Percentiles rank a stretch among this genome's conserved stretches.
These are phyloP conservation scores for Trachemys scripta DNA, from an alignment of 2,113 vertebrate species.

Conservation along the genomic window DNA sequence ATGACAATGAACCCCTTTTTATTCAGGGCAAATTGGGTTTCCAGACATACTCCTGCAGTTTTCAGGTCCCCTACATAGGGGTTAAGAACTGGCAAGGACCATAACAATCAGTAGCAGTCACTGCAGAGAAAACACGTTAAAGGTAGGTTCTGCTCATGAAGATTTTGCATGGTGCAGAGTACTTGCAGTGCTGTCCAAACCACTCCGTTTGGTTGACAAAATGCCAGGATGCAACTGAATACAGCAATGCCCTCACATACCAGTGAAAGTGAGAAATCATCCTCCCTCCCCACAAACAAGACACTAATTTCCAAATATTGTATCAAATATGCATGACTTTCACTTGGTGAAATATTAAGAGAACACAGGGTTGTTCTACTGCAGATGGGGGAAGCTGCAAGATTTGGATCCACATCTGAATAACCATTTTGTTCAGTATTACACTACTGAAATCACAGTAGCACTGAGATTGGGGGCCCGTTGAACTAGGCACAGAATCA, in stretches of 20 bases:
- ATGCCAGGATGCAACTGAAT: neutral
- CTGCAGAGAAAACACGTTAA: neutral
- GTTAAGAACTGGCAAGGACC: neutral
- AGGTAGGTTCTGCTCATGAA: neutral
- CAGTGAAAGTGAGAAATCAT: accelerated
- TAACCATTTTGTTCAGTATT: neutral
- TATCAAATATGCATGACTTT: accelerated
- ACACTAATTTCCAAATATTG: accelerated
- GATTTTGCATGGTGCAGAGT: neutral
- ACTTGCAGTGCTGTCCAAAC: accelerated
- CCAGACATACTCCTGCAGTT: neutral
- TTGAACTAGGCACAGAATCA: neutral
- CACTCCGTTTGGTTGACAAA: neutral
- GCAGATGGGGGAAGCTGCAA: neutral
- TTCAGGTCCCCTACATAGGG: neutral
- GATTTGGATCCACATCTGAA: accelerated
- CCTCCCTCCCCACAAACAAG: neutral
- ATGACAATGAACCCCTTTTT: neutral
- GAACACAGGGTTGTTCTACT: neutral
- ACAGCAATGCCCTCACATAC: neutral
- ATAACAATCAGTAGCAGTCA: no score
- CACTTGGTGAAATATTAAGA: neutral
- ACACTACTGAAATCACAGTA: neutral
- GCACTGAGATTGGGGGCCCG: neutral
- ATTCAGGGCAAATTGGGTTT: neutral